Evolutionary conservation across 2,113 vertebrate genomes (phyloP), one percentile per base, ranked within the genome.

Genomic region (Hippoglossus stenolepis): DNA sequence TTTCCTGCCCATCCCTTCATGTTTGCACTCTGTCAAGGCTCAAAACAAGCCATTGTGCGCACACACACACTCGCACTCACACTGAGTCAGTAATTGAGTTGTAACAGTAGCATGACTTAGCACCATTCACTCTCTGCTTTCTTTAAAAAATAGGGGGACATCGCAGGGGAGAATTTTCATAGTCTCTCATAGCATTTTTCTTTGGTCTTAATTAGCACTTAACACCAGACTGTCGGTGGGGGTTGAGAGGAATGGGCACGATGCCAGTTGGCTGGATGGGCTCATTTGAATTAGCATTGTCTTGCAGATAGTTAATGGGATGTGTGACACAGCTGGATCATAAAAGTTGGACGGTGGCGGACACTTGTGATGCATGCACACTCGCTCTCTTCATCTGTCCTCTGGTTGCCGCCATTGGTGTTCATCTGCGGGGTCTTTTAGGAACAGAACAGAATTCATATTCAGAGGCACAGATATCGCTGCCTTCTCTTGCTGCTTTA

Each of bases 181-280:
- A 70, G 61, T 65, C 75, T 82, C 31, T 72, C 56, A 53, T 49
- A 74, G 47, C 35, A 77, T 83, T 84, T 74, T 87, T 88, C 78
- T 85, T 73, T 70, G 11, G 81, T 54, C 66, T 65, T 87, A 89
- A 90, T 89, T 71, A 90, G 65, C 70, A 63, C 64, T 81, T 87
- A 89, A 89, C 53, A 83, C 47, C 56, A 66, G 60, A 23, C 73
- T 65, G 80, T 86, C 84, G 35, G 73, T 75, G 63, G 68, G 85
- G 70, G 60, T 57, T 66, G 71, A 85, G 58, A 68, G 21, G 80
- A 90, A 86, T 84, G 59, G 76, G 73, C 74, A 75, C 2, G 2
- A 73, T 72, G 75, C 82, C 79, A 89, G 75, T 77, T 87, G 66
- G 58, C 67, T 53, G 82, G 75, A 85, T 83, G 59, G 73, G 75